Base-by-base conservation (phyloP, 1,140 invertebrate species). In the Tetraneura akinire region DNA sequence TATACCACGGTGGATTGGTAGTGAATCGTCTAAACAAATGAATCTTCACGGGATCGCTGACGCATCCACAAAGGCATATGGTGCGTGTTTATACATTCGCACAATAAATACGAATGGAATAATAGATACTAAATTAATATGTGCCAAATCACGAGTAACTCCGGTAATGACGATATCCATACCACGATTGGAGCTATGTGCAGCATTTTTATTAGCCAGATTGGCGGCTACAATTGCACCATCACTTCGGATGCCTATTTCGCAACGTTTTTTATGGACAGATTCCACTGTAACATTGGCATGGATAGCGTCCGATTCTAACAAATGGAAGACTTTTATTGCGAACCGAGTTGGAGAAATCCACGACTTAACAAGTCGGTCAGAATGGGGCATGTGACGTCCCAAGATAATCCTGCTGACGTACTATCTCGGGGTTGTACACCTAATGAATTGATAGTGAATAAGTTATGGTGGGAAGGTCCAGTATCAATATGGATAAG, bases 111-210 rank as follows among this genome's bases (percentile, higher is more conserved):
- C 66, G 5, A n/a, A 76, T 14, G 80, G 80, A 4, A 66, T 68
- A 13, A 45, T 82, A 3, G 74, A 66, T 6, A 60, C 81, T 8
- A 47, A 62, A 18, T 80, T 81, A 45, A 11, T 84, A 5, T 74
- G 55, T 29, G 76, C 80, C 0, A 84, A 83, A 74, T 81, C 82
- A 18, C 80, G 82, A 49, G 78, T 83, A 0, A 68, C 81, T 16
- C 82, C 83, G 16, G 32, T 83, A 26, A 83, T 83, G 23, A 47
- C 18, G 0, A 64, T 82, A 1, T 85, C 86, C n/a, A 83, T 89
- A 29, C 88, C 88, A 11, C 68, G 86, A 81, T 82, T 89, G 26
- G 88, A 89, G 83, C 82, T 89, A 21, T 84, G 83, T 73, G 87
- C 84, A 18, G 85, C 86, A 8, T 23, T 84, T n/a, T 32, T 86